These are phyloP conservation scores for Eufriesea mexicana DNA, from an alignment of 1,140 invertebrate genomes.

Conservation along the genomic window DNA sequence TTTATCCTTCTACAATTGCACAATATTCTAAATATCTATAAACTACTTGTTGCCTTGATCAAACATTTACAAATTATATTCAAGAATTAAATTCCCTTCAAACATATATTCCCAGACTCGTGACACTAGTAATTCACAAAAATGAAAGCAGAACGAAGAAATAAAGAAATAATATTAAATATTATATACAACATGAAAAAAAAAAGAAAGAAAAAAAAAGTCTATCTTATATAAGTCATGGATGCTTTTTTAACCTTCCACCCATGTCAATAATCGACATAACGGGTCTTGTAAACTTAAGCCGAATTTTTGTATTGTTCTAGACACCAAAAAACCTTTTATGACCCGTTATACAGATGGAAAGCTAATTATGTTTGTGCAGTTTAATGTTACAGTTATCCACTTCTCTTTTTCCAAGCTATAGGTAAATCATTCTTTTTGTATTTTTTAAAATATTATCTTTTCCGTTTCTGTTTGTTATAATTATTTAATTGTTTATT, in stretches of 20 bases:
- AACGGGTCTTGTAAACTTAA: no score
- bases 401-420: neutral
- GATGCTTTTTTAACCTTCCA: neutral
- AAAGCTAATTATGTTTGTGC: neutral
- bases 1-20: slow-evolving; percentile 33
- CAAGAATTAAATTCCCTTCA: neutral
- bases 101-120: neutral
- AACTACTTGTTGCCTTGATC: neutral
- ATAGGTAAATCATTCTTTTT: neutral
- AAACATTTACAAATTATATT: slow-evolving; percentile 8
- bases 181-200: neutral
- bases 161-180: neutral
- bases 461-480: neutral
- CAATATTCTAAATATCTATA: neutral
- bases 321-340: no score
- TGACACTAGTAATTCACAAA: neutral
- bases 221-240: neutral
- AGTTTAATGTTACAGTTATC: neutral
- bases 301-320: no score
- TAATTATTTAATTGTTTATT: slow-evolving; percentile 1
- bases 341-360: no score
- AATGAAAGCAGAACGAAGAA: neutral
- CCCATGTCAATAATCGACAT: neutral
- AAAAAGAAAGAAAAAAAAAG: neutral
- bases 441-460: neutral